phyloP scores from a whole-genome alignment of 2,888 invertebrate genomes.

The Pedicia rivosa region DNA sequence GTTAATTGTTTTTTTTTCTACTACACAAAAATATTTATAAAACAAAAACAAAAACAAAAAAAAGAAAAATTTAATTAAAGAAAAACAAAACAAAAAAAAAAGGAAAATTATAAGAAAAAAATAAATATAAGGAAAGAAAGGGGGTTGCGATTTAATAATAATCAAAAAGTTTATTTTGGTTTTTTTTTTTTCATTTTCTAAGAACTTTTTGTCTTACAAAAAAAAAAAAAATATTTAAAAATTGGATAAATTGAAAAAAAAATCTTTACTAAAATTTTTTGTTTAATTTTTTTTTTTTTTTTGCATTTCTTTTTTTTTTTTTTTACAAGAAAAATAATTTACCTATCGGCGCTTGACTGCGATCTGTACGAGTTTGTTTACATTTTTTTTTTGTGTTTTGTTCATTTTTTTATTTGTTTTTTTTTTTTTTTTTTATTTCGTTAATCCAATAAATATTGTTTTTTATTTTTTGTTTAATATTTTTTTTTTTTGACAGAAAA shows the following conservation, averaged over 20 bases:
- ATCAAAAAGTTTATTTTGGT: too few species aligned
- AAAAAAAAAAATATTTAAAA: background rate
- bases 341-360: conserved; percentile 20
- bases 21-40: background rate
- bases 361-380: conserved; percentile 17
- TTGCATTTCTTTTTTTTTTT: too few species aligned
- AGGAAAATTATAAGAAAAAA: too few species aligned
- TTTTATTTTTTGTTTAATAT: conserved; percentile 13
- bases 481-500: conserved; percentile 4
- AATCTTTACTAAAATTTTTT: background rate
- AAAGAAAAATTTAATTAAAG: too few species aligned
- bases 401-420: too few species aligned
- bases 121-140: background rate
- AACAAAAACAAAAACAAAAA: too few species aligned
- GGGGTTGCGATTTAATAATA: too few species aligned
- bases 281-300: background rate
- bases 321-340: conserved; percentile 12
- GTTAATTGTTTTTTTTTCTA: background rate
- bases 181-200: too few species aligned
- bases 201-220: background rate
- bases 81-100: too few species aligned
- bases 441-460: conserved; percentile 14
- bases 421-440: conserved; percentile 3
- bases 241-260: background rate
- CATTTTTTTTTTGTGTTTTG: conserved; percentile 9